Evolutionary conservation across 1,140 invertebrate genomes (phyloP).

Genomic region (Phortica variegata): DNA sequence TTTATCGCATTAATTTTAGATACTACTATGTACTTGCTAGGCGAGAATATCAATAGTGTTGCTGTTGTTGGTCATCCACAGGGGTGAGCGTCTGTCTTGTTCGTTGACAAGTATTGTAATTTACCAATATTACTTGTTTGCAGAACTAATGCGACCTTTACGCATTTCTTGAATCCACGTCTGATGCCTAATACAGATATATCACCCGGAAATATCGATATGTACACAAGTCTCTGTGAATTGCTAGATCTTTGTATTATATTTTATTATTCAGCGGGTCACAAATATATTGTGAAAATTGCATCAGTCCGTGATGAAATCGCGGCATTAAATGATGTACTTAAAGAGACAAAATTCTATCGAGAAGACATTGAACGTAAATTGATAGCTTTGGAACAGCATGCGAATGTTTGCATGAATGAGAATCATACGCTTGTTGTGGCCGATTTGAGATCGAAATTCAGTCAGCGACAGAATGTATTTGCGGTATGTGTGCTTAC

Average conservation of each 20-base stretch:
- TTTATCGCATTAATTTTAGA: slow-evolving; percentile 18
- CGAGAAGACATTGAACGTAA: slow-evolving; percentile 49
- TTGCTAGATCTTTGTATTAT: slow-evolving; percentile 47
- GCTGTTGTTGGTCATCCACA: slow-evolving; percentile 36
- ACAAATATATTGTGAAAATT: slow-evolving; percentile 55
- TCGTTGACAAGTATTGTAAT: background rate
- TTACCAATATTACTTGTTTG: background rate
- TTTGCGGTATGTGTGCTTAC: slow-evolving; percentile 40
- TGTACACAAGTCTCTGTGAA: slow-evolving; percentile 38
- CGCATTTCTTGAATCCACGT: slow-evolving; percentile 39
- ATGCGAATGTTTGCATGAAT: slow-evolving; percentile 49
- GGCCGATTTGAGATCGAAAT: slow-evolving; percentile 41
- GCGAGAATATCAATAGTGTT: slow-evolving; percentile 41
- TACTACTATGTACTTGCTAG: slow-evolving; percentile 33
- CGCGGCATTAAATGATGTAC: slow-evolving; percentile 48
- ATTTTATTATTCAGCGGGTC: slow-evolving; percentile 53
- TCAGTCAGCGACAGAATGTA: slow-evolving; percentile 50
- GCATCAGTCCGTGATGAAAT: slow-evolving; percentile 51
- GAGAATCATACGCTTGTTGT: slow-evolving; percentile 45
- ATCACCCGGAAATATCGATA: slow-evolving; percentile 28
- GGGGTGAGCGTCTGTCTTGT: slow-evolving; percentile 3
- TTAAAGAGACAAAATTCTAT: slow-evolving; percentile 50
- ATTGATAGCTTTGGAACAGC: slow-evolving; percentile 39
- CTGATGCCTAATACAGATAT: slow-evolving; percentile 8
- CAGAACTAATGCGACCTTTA: slow-evolving; percentile 29